Evolutionary conservation across 2,797 vertebrate genomes (phyloP).

Genomic region (Neomorphus geoffroyi): DNA sequence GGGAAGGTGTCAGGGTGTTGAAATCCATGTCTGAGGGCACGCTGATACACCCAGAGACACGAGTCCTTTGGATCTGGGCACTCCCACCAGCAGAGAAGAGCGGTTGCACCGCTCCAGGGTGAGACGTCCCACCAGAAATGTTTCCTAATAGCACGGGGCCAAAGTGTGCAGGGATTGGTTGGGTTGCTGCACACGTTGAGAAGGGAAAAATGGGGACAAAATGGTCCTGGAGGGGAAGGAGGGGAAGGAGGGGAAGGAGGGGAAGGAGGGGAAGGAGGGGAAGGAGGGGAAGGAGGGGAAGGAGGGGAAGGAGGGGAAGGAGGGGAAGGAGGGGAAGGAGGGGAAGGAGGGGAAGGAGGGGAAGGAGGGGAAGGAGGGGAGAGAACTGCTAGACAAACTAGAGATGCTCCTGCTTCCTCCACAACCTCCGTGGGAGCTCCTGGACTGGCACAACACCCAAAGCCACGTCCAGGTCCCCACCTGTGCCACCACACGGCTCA

Average conservation of each 20-base stretch:
- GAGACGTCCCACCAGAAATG: background rate
- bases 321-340: too few relatives aligned
- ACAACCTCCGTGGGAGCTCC: background rate
- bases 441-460: accelerated
- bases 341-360: too few relatives aligned
- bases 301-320: too few relatives aligned
- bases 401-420: accelerated
- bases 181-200: background rate
- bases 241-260: too few relatives aligned
- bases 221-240: background rate
- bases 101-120: background rate
- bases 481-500: background rate
- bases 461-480: background rate
- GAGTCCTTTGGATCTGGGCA: background rate
- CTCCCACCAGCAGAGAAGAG: background rate
- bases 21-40: background rate
- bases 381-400: accelerated
- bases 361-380: too few relatives aligned
- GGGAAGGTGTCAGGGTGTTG: background rate
- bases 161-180: accelerated
- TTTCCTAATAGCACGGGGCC: accelerated
- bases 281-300: too few relatives aligned
- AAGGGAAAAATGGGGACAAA: background rate
- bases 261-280: too few relatives aligned
- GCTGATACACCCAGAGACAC: background rate